Evolutionary conservation across 2,113 vertebrate species (phyloP), one percentile per base, ranked within the genome.

Genomic region (Melozone crissalis): DNA sequence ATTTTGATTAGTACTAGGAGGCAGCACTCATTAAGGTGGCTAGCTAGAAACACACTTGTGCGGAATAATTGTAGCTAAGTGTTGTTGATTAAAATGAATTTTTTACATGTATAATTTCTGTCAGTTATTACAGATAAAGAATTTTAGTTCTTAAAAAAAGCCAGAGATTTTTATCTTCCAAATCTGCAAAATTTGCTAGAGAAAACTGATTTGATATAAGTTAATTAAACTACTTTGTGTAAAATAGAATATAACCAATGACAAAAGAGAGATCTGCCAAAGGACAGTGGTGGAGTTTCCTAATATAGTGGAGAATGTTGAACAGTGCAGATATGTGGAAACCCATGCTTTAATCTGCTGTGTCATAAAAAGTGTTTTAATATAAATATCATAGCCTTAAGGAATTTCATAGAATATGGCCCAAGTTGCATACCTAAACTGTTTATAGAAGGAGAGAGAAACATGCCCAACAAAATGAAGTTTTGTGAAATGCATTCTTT

Each of bases 381-480:
- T 66, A 16, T 62, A 49, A 63, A 71, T 27, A 59, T 5, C 17
- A 19, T 30, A 55, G 5, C 11, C 15, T 58, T 69, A 62, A 52
- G 39, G 24, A 65, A 49, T 52, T 44, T 63, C 2, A 26, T 11
- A 10, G 5, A 49, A 27, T 61, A 22, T 41, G 41, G 28, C 27
- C 31, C 49, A 30, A 54, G 9, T 37, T 35, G 7, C 24, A 6
- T 39, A 37, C 31, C 23, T 74, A 11, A 71, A 27, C 28, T 63
- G 4, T 35, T 43, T 43, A n/a, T 4, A 20, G 43, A 59, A 80
- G 26, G 23, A 71, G n/a, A 67, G 20, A 27, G 22, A 63, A 67
- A 67, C 0, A 2, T 5, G 0, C 13, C 51, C 39, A 74, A 23
- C 15, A 66, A 46, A 84, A 22, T 0, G 0, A 1, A 1, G 11